Conservation (phyloP, 2,888 invertebrate species). For the Synergus laeviventris region DNA sequence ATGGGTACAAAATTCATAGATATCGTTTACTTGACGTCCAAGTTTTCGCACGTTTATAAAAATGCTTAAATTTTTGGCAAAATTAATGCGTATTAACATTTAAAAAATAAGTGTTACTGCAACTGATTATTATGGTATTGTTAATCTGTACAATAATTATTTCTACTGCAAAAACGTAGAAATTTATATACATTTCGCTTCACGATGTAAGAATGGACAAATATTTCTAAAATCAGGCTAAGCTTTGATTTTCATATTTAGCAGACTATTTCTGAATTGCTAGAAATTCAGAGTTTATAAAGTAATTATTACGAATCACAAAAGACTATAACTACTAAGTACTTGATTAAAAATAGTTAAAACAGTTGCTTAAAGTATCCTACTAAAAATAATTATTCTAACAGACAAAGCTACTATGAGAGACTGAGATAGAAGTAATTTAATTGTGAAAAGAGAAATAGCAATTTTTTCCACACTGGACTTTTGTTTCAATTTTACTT, state of each 20-base stretch:
- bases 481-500: conserved; percentile 16
- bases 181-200: conserved; percentile 46
- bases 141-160: conserved; percentile 41
- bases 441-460: neutral
- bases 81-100: conserved; percentile 1
- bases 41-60: neutral
- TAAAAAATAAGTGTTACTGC: neutral
- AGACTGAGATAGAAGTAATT: neutral
- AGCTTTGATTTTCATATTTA: conserved; percentile 35
- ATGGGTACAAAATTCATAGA: neutral
- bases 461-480: conserved; percentile 25
- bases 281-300: conserved; percentile 5
- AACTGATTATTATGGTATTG: conserved; percentile 22
- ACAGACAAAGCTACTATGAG: neutral
- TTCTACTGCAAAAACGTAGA: conserved; percentile 41
- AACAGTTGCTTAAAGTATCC: neutral
- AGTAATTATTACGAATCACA: conserved; percentile 26
- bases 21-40: too few species aligned
- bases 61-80: neutral
- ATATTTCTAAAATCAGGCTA: conserved; percentile 36
- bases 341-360: conserved; percentile 11
- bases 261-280: conserved; percentile 24
- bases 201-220: conserved; percentile 38
- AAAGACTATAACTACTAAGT: conserved; percentile 18
- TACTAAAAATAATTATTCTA: neutral